Evolutionary conservation across 1,140 invertebrate species (phyloP).

Genomic region (Aphidius gifuensis): DNA sequence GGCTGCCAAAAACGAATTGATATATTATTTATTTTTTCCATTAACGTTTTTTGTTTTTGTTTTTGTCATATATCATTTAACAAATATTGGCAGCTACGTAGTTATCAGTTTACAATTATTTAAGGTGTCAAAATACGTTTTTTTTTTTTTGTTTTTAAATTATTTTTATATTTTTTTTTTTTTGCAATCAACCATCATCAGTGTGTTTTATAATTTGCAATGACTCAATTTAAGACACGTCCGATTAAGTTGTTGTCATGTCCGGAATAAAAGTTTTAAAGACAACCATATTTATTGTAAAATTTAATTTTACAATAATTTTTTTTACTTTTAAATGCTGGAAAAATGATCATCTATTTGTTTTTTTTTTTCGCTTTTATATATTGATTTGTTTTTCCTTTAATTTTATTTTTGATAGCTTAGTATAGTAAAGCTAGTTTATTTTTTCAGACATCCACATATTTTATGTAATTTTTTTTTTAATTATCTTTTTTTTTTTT

Average conservation of each 20-base stretch:
- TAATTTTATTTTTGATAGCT: slow-evolving; percentile 48
- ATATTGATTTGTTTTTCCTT: slow-evolving; percentile 34
- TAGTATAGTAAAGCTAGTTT: slow-evolving; percentile 57
- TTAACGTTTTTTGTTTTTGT: slow-evolving; percentile 25
- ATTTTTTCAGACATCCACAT: slow-evolving; percentile 58
- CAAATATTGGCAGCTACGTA: slow-evolving; percentile 16
- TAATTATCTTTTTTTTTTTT: slow-evolving; percentile 4
- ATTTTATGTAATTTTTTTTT: slow-evolving; percentile 15
- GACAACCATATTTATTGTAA: slow-evolving; percentile 38
- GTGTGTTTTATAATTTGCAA: slow-evolving; percentile 40
- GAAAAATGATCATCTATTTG: slow-evolving; percentile 39
- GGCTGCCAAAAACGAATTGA: slow-evolving; percentile 43
- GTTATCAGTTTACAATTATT: slow-evolving; percentile 4
- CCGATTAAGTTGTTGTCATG: slow-evolving; percentile 56
- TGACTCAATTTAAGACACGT: slow-evolving; percentile 50
- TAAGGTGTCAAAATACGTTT: slow-evolving; percentile 24
- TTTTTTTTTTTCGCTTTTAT: slow-evolving; percentile 40
- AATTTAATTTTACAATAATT: slow-evolving; percentile 19
- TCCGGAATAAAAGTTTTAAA: slow-evolving; percentile 50
- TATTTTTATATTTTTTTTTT: slow-evolving; percentile 19
- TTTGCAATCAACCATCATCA: slow-evolving; percentile 46
- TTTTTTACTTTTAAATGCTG: slow-evolving; percentile 20
- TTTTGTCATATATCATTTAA: slow-evolving; percentile 2
- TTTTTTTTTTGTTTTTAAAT: slow-evolving; percentile 16
- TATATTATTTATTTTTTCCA: slow-evolving; percentile 19